Percentiles rank a stretch among this genome's conserved stretches.
Evolutionary conservation across 2,797 vertebrate genomes (phyloP).

Genomic region (Perodicticus potto): DNA sequence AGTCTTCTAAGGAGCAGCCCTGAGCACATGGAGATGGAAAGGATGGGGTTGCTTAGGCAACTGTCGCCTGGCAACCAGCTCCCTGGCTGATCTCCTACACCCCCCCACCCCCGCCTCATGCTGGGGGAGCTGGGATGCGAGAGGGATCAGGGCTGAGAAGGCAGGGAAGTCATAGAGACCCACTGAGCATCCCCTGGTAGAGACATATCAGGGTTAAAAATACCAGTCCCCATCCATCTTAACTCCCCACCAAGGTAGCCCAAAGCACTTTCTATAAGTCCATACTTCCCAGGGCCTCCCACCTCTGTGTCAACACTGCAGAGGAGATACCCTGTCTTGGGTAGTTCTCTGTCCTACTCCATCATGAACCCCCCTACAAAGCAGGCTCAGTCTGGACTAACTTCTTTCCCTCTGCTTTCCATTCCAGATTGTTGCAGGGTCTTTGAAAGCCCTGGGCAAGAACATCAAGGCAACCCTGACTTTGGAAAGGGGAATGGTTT

Average conservation of each 20-base stretch:
- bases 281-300: background rate
- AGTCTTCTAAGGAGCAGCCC: conserved; percentile 83
- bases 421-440: background rate
- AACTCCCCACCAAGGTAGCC: background rate
- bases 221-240: background rate
- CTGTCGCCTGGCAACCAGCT: conserved; percentile 84
- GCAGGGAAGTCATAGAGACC: conserved; percentile 71
- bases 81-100: conserved; percentile 84
- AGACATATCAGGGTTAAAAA: background rate
- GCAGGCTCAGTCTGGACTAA: background rate
- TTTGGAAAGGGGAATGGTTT: no score
- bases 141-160: conserved; percentile 79
- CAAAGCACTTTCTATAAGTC: background rate
- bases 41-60: conserved; percentile 85
- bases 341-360: conserved; percentile 55
- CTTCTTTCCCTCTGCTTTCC: background rate
- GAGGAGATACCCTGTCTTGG: background rate
- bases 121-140: conserved; percentile 79
- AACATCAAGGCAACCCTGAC: background rate
- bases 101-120: conserved; percentile 82
- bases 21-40: conserved; percentile 83
- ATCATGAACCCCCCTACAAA: conserved; percentile 1
- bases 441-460: background rate
- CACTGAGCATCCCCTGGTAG: conserved; percentile 2
- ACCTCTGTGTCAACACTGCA: background rate